Evolutionary conservation across 2,888 invertebrate species (phyloP).

Genomic region (Dichetophora obliterata): DNA sequence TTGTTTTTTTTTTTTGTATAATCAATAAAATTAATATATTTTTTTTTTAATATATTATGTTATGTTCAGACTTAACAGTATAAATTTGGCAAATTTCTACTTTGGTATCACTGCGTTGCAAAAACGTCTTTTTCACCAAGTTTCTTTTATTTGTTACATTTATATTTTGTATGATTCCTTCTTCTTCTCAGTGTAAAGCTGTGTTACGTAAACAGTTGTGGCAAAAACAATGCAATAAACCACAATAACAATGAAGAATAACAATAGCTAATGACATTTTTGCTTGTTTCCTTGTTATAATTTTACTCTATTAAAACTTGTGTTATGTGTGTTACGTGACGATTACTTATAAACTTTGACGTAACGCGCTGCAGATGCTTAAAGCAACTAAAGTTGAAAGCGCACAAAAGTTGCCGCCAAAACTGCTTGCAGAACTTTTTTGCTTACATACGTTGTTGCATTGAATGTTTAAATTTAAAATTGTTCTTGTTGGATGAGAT

Average conservation of each 20-base stretch:
- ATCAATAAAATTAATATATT: constrained; percentile 19
- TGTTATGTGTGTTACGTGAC: not conserved
- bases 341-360: not conserved
- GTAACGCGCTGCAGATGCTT: not conserved
- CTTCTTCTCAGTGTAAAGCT: not conserved
- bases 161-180: not conserved
- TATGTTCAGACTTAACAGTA: constrained; percentile 32
- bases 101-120: constrained; percentile 20
- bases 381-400: constrained; percentile 1
- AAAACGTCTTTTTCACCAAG: not conserved
- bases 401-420: constrained; percentile 5
- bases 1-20: not conserved
- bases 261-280: constrained; percentile 1
- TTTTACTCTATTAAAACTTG: not conserved
- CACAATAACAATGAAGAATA: not conserved
- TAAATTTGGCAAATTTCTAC: constrained; percentile 31
- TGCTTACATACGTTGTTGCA: not conserved
- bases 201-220: not conserved
- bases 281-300: not conserved
- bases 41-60: too few species aligned
- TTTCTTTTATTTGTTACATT: not conserved
- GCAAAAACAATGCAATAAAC: constrained; percentile 5
- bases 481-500: constrained; percentile 1
- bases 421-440: constrained; percentile 2
- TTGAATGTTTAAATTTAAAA: constrained; percentile 16